phyloP scores from a whole-genome alignment of 2,888 invertebrate genomes.

The Empis stercorea region DNA sequence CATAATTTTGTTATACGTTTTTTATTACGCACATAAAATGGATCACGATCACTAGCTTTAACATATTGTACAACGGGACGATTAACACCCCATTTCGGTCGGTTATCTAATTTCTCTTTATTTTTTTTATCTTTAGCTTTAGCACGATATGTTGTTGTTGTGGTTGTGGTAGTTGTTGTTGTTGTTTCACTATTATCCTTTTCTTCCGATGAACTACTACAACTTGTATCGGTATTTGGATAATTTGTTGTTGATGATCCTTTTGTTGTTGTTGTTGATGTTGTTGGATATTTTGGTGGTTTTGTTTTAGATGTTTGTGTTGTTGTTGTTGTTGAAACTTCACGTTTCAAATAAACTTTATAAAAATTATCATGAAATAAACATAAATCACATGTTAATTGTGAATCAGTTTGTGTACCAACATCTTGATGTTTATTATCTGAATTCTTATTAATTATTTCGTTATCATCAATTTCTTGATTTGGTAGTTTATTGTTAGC shows the following conservation, averaged over 20 bases:
- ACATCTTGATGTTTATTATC: slow-evolving; percentile 19
- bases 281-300: slow-evolving; percentile 9
- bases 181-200: slow-evolving; percentile 25
- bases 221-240: slow-evolving; percentile 14
- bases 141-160: slow-evolving; percentile 30
- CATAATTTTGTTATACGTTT: slow-evolving; percentile 33
- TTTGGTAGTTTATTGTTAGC: not conserved
- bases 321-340: slow-evolving; percentile 34
- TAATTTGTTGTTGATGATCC: slow-evolving; percentile 10
- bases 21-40: slow-evolving; percentile 53
- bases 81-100: slow-evolving; percentile 65
- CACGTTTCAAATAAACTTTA: slow-evolving; percentile 31
- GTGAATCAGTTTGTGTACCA: slow-evolving; percentile 32
- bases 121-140: slow-evolving; percentile 27
- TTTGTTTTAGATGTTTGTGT: slow-evolving; percentile 31
- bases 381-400: slow-evolving; percentile 31
- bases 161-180: slow-evolving; percentile 34
- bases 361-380: slow-evolving; percentile 35
- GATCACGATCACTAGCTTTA: slow-evolving; percentile 83
- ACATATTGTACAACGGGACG: slow-evolving; percentile 69
- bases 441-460: not conserved
- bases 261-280: slow-evolving; percentile 6
- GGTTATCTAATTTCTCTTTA: slow-evolving; percentile 40
- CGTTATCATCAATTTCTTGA: not conserved
- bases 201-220: slow-evolving; percentile 14